Evolutionary conservation across 2,797 vertebrate species (phyloP), one percentile per base, ranked within the genome.

Genomic region (Pempheris klunzingeri): DNA sequence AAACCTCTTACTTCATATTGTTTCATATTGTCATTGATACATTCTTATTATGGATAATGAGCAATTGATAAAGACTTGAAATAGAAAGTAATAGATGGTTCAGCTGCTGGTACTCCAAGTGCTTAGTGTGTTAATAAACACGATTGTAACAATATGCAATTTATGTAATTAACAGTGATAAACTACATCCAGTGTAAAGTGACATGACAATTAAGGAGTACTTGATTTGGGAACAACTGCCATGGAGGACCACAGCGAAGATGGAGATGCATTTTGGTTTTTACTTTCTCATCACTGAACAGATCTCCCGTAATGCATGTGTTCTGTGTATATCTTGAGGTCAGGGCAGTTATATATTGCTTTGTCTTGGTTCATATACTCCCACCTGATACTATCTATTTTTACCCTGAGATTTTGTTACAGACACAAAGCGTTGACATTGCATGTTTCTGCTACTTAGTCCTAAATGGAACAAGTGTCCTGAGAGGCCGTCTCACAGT

Each of bases 381-480:
- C 46, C 7, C 24, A n/a, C n/a, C 22, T 41, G 64, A 57, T 28
- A 20, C 18, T 28, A 24, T 63, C 58, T 79, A 87, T 83, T 87
- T 82, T 59, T 10, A 55, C 43, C 61, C 59, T 55, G 47, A 49
- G 74, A 81, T 81, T 68, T 62, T 44, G 57, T 78, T 87, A 54
- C 58, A 79, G 22, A 20, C 12, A n/a, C 61, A 75, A 13, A 67
- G n/a, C 60, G 63, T 49, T 66, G 78, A 83, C 55, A 1, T 24
- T 18, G 72, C 61, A 68, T 84, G 32, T 83, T 80, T 79, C 64
- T 59, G 36, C 71, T 49, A 43, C 65, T 60, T 22, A 14, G 38
- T 34, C 59, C 58, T 82, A 87, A 79, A 80, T 69, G 39, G 65
- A 73, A 32, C 66, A 17, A 60, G 49, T 68, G 55, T 81, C 86